Evolutionary conservation across 2,797 vertebrate species (phyloP).

Genomic region (Parauchenoglanis punctatus): DNA sequence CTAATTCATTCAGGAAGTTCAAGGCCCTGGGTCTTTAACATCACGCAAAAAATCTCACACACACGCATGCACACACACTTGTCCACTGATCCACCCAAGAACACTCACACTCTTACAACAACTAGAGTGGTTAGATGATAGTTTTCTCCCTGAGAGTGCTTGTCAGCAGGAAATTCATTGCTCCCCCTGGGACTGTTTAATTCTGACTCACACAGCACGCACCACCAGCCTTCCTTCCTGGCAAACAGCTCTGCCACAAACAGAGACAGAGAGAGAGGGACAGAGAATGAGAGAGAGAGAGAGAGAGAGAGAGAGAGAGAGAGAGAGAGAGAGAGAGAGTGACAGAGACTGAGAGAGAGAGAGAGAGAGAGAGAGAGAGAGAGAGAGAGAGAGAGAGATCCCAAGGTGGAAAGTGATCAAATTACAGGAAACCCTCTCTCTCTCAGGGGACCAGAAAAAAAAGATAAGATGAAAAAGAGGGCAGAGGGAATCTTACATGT

Average conservation of each 20-base stretch:
- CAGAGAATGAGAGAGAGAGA: constrained; percentile 16
- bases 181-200: constrained; percentile 73
- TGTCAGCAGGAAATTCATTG: constrained; percentile 63
- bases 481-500: constrained; percentile 51
- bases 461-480: not conserved
- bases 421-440: constrained; percentile 58
- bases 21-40: not conserved
- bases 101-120: constrained; percentile 7
- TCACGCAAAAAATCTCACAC: not conserved
- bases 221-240: constrained; percentile 78
- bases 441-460: constrained; percentile 27
- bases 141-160: constrained; percentile 21
- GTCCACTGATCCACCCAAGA: constrained; percentile 7
- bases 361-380: constrained; percentile 27
- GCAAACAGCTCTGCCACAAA: constrained; percentile 61
- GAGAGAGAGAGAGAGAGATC: constrained; percentile 33
- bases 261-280: not conserved
- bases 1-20: not conserved
- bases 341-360: constrained; percentile 16
- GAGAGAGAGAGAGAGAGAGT: constrained; percentile 31
- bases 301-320: constrained; percentile 26
- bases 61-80: not conserved
- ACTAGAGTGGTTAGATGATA: constrained; percentile 5
- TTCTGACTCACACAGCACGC: constrained; percentile 68
- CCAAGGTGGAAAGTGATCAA: constrained; percentile 38